Percentiles rank a stretch among this genome's conserved stretches.
Evolutionary conservation across 2,113 vertebrate genomes (phyloP).

Genomic region (Toxostoma redivivum): DNA sequence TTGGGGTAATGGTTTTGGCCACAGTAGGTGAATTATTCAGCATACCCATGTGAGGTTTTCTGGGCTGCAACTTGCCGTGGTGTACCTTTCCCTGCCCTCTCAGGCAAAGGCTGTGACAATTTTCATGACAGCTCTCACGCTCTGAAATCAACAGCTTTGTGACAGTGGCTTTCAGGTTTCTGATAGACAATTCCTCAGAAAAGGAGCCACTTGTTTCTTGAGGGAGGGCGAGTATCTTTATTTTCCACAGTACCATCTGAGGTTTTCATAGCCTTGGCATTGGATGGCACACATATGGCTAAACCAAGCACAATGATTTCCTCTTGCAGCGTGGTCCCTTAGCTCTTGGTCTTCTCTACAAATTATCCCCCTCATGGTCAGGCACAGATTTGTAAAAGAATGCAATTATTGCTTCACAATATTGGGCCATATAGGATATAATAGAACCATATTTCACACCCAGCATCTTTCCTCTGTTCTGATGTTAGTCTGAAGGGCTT

Average conservation of each 20-base stretch:
- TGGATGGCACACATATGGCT: not conserved
- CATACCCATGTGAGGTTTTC: not conserved
- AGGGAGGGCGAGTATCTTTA: fast-evolving
- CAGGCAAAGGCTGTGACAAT: not conserved
- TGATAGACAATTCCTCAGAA: not conserved
- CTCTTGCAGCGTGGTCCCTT: not conserved
- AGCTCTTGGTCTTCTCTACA: not conserved
- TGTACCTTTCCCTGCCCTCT: not conserved
- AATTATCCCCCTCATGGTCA: not conserved
- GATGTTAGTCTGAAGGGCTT: not conserved
- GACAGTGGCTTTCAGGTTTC: not conserved
- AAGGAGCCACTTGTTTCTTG: not conserved
- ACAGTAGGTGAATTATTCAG: not conserved
- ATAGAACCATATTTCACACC: not conserved
- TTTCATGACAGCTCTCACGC: not conserved
- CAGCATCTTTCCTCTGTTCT: not conserved
- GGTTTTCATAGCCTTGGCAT: not conserved
- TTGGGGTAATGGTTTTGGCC: not conserved
- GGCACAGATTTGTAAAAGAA: not conserved
- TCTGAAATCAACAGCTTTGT: not conserved
- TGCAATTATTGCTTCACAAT: not conserved
- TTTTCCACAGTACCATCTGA: not conserved
- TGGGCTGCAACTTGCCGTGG: not conserved
- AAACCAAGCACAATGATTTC: not conserved
- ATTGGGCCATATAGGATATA: not conserved